Percentiles rank a stretch among this genome's conserved stretches.
Evolutionary conservation across 1,140 invertebrate species (phyloP).

Genomic region (Globodera ellingtonae): DNA sequence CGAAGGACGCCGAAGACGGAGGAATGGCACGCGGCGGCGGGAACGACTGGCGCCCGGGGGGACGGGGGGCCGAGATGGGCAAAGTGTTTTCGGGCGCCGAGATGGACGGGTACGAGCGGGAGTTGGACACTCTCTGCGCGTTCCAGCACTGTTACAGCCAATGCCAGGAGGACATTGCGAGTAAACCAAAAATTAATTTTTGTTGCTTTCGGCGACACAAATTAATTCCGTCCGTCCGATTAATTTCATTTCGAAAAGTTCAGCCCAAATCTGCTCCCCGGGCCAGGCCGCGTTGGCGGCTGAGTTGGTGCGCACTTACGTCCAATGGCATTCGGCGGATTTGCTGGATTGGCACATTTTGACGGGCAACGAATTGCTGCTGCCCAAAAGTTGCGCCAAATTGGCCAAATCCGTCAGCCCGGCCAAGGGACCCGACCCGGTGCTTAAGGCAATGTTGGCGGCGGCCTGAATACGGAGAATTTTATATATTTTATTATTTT

Average conservation of each 20-base stretch:
- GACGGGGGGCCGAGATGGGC: conserved; percentile 13
- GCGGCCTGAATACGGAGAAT: conserved; percentile 10
- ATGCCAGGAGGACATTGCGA: conserved; percentile 49
- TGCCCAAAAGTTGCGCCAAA: conserved; percentile 56
- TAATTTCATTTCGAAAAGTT: conserved; percentile 17
- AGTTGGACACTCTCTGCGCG: conserved; percentile 55
- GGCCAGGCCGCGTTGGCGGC: conserved; percentile 45
- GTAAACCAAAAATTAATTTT: conserved; percentile 31
- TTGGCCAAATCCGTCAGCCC: conserved; percentile 9
- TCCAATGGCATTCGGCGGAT: conserved; percentile 61
- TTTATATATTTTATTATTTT: too few relatives aligned
- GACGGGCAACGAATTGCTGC: conserved; percentile 50
- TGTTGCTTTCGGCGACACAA: not conserved
- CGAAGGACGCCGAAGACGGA: not conserved
- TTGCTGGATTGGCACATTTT: conserved; percentile 62
- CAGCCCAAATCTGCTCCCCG: conserved; percentile 46
- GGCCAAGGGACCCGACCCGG: conserved; percentile 9
- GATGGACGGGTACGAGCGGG: conserved; percentile 56
- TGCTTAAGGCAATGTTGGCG: conserved; percentile 25
- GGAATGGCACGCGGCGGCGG: not conserved
- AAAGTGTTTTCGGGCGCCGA: conserved; percentile 49
- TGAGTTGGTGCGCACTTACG: conserved; percentile 53
- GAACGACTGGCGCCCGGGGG: not conserved
- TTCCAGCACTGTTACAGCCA: conserved; percentile 61
- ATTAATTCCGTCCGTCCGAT: not conserved